These are phyloP conservation scores for Regulus satrapa DNA, from an alignment of 2,113 vertebrate genomes.

Conservation along the genomic window DNA sequence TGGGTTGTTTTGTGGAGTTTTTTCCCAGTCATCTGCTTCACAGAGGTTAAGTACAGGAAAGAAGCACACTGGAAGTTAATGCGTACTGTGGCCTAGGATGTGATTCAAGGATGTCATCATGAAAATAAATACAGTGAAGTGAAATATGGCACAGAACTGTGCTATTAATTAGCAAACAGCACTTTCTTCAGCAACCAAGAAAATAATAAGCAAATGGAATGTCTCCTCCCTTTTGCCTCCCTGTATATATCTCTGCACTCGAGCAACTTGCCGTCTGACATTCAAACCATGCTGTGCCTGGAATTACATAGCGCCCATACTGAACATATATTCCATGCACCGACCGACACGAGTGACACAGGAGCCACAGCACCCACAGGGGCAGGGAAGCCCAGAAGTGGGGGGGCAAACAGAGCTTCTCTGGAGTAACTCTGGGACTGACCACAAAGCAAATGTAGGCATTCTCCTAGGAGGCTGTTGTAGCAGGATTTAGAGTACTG, in stretches of 20 bases:
- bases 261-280: not conserved
- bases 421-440: not conserved
- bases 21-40: not conserved
- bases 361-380: not conserved
- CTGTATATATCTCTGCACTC: not conserved
- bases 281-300: not conserved
- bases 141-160: not conserved
- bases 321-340: constrained; percentile 55
- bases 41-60: not conserved
- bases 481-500: not conserved
- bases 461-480: not conserved
- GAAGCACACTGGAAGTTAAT: not conserved
- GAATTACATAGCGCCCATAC: constrained; percentile 39
- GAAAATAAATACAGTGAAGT: not conserved
- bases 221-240: constrained; percentile 12
- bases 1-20: not conserved
- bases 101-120: not conserved
- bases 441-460: rapidly evolving
- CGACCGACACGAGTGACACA: not conserved
- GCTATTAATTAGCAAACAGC: constrained; percentile 15
- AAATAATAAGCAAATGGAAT: not conserved
- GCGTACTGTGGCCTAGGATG: not conserved
- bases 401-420: not conserved
- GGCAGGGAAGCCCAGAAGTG: not conserved
- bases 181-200: constrained; percentile 5